Percentiles rank a stretch among this genome's conserved stretches.
These are phyloP conservation scores for Allygus modestus DNA, from an alignment of 2,888 invertebrate species.

Conservation along the genomic window DNA sequence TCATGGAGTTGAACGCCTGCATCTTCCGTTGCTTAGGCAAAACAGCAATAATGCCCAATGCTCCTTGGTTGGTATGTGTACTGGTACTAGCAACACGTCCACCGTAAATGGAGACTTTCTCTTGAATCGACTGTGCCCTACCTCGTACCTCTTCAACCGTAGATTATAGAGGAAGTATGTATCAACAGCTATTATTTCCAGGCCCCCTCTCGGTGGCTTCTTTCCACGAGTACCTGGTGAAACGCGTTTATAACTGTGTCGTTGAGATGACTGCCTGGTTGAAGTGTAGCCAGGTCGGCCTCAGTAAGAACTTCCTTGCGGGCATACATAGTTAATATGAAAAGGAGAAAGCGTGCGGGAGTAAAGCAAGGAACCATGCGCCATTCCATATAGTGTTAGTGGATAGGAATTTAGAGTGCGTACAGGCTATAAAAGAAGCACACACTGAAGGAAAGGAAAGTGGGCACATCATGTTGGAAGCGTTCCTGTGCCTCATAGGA, in stretches of 20 bases:
- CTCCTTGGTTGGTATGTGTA: not conserved
- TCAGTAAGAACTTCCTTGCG: no score
- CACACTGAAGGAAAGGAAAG: not conserved
- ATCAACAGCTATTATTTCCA: not conserved
- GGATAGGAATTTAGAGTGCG: not conserved
- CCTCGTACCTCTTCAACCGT: not conserved
- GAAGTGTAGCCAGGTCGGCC: no score
- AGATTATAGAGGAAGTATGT: not conserved
- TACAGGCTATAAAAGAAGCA: not conserved
- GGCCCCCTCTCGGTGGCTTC: not conserved
- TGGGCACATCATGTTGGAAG: not conserved
- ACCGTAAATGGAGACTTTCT: not conserved
- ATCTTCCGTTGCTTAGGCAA: not conserved
- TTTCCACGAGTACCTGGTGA: not conserved
- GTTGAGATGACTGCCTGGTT: not conserved
- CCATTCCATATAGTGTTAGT: not conserved
- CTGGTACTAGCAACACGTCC: not conserved
- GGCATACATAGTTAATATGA: no score
- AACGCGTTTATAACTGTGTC: not conserved
- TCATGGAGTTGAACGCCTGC: not conserved
- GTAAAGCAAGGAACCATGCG: not conserved
- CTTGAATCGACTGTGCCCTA: not conserved
- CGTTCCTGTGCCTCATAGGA: not conserved
- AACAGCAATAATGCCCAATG: not conserved
- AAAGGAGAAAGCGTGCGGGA: no score